phyloP scores from a whole-genome alignment of 2,797 vertebrate genomes.

The Crenuchus spilurus region DNA sequence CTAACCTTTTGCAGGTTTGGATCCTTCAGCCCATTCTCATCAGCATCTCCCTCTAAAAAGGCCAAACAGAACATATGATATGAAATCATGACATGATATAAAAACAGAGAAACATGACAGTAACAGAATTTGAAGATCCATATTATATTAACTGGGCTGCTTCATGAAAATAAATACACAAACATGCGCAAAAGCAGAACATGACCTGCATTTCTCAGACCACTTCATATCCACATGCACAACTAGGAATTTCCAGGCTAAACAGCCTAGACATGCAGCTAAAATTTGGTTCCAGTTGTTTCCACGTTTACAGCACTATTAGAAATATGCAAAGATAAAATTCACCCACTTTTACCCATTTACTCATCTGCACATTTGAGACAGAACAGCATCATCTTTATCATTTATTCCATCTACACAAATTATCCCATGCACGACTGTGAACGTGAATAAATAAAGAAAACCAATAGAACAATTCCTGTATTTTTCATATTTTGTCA shows the following conservation, averaged over 20 bases:
- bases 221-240: neutral
- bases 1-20: constrained; percentile 47
- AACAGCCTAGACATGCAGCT: neutral
- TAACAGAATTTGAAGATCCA: neutral
- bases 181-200: neutral
- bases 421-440: no score
- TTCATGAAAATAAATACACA: neutral
- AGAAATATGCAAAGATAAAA: no score
- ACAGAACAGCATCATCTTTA: no score
- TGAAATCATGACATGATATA: neutral
- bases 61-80: constrained; percentile 10
- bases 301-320: no score
- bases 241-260: neutral
- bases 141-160: neutral
- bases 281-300: no score
- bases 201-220: neutral
- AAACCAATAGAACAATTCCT: no score
- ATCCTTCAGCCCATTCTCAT: constrained; percentile 65
- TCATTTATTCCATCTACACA: no score
- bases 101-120: neutral
- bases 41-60: constrained; percentile 69
- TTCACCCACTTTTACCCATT: no score
- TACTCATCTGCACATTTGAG: no score
- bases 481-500: no score
- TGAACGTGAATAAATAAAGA: no score